Conservation (phyloP, 2,888 invertebrate genomes). For the Brenthis hecate region DNA sequence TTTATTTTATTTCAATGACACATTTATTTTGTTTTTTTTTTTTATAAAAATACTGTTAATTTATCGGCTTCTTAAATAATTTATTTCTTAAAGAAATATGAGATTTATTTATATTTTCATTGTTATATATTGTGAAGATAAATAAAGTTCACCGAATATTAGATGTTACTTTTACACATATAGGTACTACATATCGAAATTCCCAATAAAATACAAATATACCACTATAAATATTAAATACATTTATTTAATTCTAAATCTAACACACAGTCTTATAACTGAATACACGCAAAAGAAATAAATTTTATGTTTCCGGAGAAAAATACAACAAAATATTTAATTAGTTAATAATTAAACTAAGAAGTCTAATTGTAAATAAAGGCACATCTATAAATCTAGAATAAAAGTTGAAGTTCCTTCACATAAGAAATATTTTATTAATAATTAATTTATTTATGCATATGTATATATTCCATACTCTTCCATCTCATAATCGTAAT, state of each 20-base stretch:
- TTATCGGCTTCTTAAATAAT: too few species aligned
- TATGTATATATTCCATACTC: too few species aligned
- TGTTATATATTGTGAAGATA: constrained; percentile 1
- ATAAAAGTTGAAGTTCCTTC: background rate
- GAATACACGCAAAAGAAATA: constrained; percentile 20
- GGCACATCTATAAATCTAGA: constrained; percentile 61
- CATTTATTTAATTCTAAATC: constrained; percentile 12
- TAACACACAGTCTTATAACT: constrained; percentile 43
- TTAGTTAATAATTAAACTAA: constrained; percentile 30
- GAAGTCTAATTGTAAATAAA: constrained; percentile 58
- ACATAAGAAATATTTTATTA: background rate
- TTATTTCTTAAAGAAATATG: background rate
- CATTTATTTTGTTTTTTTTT: background rate
- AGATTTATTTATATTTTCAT: background rate
- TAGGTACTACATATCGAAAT: background rate
- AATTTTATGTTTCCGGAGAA: constrained; percentile 23
- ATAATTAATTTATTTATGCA: too few species aligned
- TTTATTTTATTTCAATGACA: too few species aligned
- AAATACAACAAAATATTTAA: constrained; percentile 27
- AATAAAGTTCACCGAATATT: background rate
- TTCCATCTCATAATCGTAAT: too few species aligned
- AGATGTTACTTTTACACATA: background rate
- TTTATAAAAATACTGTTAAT: background rate
- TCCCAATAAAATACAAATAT: background rate
- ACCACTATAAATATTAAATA: background rate